Evolutionary conservation across 1,140 invertebrate species (phyloP).

Genomic region (Muscidifurax raptorellus): DNA sequence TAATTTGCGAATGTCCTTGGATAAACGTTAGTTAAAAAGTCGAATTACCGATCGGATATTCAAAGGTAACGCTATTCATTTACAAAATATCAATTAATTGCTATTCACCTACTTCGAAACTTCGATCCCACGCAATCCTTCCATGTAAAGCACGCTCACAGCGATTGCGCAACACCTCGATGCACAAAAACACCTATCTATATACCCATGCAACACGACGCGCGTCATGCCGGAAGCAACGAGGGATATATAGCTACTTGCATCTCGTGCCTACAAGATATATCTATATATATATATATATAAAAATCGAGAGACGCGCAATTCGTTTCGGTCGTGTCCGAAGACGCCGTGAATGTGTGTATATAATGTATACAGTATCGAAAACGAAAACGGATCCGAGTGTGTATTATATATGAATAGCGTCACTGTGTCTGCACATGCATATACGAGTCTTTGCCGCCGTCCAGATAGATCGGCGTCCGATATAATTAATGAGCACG

Average conservation of each 20-base stretch:
- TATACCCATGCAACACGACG: neutral
- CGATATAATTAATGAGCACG: conserved; percentile 71
- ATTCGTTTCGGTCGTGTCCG: neutral
- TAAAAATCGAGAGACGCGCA: neutral
- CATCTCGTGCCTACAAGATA: neutral
- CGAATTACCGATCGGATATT: too few species aligned
- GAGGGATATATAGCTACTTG: too few species aligned
- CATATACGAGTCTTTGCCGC: conserved; percentile 1
- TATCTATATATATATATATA: too few species aligned
- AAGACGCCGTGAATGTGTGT: neutral
- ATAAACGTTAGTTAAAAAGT: too few species aligned
- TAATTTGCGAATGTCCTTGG: too few species aligned
- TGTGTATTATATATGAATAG: neutral
- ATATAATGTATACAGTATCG: neutral
- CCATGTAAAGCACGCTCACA: too few species aligned
- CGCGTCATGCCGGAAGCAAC: neutral
- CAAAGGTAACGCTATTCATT: too few species aligned
- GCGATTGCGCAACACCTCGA: neutral
- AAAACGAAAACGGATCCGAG: neutral
- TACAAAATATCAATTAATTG: too few species aligned
- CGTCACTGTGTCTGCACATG: neutral
- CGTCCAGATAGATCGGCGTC: conserved; percentile 67
- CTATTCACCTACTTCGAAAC: too few species aligned
- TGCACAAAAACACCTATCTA: neutral
- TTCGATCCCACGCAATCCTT: too few species aligned